Percentiles rank a stretch among this genome's conserved stretches.
Conservation (phyloP, 2,888 invertebrate genomes). For the Acrobasis consociella region DNA sequence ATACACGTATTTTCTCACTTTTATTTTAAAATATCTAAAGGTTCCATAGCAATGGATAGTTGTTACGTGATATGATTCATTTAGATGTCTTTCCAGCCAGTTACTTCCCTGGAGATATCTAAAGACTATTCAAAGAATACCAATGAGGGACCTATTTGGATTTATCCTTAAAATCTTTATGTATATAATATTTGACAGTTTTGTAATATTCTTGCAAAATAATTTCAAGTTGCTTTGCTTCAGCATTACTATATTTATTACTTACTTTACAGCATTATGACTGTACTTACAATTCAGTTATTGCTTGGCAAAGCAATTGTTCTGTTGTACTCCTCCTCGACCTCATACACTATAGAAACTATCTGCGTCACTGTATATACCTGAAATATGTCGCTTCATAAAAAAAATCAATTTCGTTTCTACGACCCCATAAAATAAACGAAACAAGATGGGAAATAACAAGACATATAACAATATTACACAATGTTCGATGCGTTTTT, state of each 20-base stretch:
- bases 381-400: conserved; percentile 18
- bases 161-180: background rate
- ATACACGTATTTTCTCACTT: background rate
- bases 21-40: background rate
- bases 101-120: background rate
- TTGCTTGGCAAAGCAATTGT: too few relatives aligned
- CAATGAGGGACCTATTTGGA: background rate
- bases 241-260: too few relatives aligned
- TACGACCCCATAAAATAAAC: conserved; percentile 10
- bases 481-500: background rate
- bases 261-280: too few relatives aligned
- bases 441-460: conserved; percentile 12
- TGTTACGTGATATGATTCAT: background rate
- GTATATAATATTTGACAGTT: too few relatives aligned
- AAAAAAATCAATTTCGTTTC: conserved; percentile 16
- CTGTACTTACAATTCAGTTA: too few relatives aligned
- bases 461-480: conserved; percentile 1
- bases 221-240: too few relatives aligned
- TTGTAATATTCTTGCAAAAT: too few relatives aligned
- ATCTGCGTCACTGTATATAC: background rate
- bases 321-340: too few relatives aligned
- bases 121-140: background rate
- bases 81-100: background rate
- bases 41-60: background rate
- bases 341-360: background rate